Base-by-base conservation (phyloP, 2,888 invertebrate genomes). In the Laspeyria flexula region DNA sequence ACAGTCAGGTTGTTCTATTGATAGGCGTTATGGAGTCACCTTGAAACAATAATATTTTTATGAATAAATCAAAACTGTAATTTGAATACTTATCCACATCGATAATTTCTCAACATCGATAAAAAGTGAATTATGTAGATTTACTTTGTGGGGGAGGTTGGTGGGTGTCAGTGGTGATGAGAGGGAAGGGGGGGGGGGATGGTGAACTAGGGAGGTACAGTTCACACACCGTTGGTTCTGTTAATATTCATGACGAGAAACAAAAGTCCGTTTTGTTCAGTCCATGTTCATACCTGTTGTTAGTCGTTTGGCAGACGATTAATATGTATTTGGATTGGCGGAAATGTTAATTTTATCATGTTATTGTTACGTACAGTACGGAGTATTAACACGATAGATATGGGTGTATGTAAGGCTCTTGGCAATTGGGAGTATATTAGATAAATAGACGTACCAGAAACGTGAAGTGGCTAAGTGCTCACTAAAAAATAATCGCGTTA, bases 171-270 rank as follows among this genome's bases (percentile, higher is more conserved):
- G 21, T 44, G 41, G n/a, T n/a, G n/a, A n/a, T n/a, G n/a, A n/a
- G n/a, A n/a, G n/a, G n/a, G n/a, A n/a, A n/a, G n/a, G n/a, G n/a
- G n/a, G n/a, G n/a, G n/a, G n/a, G n/a, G n/a, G n/a, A n/a, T n/a
- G 43, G 31, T n/a, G 18, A 27, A 27, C 13, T 11, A 39, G 47
- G 33, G 44, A 25, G 48, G 55, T 25, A 27, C 51, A 58, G 68
- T 69, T 76, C 65, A 67, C 75, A 73, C 73, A 56, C 66, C 68
- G 65, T 45, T 70, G 75, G 57, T 48, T 63, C 64, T 47, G 69
- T 66, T 64, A 70, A 71, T 77, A 77, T 77, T 77, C 77, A 78
- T 73, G 70, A 55, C 50, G 60, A 49, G 59, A n/a, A 60, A 65
- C 63, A 58, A 57, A 55, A 63, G 61, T 60, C 59, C 57, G 49